Base-by-base conservation (phyloP, 2,797 vertebrate genomes). In the Parotocinclus haroldoi region DNA sequence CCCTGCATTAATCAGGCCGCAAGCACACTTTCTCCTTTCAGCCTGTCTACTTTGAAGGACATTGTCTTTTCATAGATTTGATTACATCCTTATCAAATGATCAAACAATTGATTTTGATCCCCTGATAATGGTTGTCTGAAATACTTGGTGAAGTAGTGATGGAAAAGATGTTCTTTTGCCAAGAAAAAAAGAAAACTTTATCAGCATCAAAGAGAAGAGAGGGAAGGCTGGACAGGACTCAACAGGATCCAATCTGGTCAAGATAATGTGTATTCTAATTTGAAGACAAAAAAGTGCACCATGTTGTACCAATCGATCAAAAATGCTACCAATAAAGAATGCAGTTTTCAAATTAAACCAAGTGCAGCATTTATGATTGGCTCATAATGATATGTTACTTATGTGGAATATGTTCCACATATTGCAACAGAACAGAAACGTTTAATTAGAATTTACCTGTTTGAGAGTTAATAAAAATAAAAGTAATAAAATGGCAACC, bases 61-160 rank as follows among this genome's bases (percentile, higher is more conserved):
- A 69, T 63, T 66, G 73, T 72, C 59, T 71, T 66, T 66, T 51
- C 48, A 68, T 69, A 66, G 61, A 69, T 75, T 72, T 76, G 61
- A 76, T 76, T 75, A 55, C 54, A 72, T 62, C 69, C 63, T 66
- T 75, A 77, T 80, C 73, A 60, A 54, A 57, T 68, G 45, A 78
- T 74, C 60, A 58, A 49, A 66, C 58, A 56, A 66, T 70, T 71
- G 58, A 63, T 75, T 71, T 61, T 70, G 75, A 77, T 73, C 38
- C 52, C 48, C 48, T 40, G 62, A 77, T 75, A 67, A 51, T 44
- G 75, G 17, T 44, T 52, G 60, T 66, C 38, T 16, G 11, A 52
- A 53, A 55, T 58, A 54, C 49, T 58, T 38, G 50, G 11, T 44
- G 53, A 8, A 12, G 53, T 69, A 66, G 63, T 69, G 72, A 72